phyloP scores from a whole-genome alignment of 1,140 invertebrate species.

The Phortica variegata region DNA sequence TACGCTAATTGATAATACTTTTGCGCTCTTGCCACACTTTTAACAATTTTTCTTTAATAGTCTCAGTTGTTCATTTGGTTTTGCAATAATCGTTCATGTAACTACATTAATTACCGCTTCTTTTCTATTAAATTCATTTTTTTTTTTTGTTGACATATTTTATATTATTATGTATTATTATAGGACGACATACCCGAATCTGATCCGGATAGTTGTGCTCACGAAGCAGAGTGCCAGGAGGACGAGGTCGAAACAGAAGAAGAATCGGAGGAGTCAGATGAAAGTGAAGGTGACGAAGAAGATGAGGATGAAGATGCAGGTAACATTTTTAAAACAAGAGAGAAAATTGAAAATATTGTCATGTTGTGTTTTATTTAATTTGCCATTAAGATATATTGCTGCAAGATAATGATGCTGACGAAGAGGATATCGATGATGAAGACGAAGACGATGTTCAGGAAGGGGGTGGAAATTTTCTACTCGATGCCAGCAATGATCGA shows the following conservation, averaged over 20 bases:
- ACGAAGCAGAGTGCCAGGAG: slow-evolving; percentile 38
- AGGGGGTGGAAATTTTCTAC: slow-evolving; percentile 39
- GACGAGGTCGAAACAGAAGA: slow-evolving; percentile 46
- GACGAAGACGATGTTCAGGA: slow-evolving; percentile 50
- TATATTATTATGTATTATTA: slow-evolving; percentile 14
- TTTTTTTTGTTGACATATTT: background rate
- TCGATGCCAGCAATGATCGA: slow-evolving; percentile 43
- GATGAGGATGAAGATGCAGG: slow-evolving; percentile 51
- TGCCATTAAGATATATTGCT: slow-evolving; percentile 28
- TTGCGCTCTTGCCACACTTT: slow-evolving; percentile 3
- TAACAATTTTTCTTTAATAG: slow-evolving; percentile 29
- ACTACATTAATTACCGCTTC: too few relatives aligned
- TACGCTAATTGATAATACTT: slow-evolving; percentile 5
- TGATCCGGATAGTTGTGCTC: slow-evolving; percentile 49
- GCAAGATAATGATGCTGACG: slow-evolving; percentile 52
- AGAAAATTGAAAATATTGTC: background rate
- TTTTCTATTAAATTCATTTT: slow-evolving; percentile 10
- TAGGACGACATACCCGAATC: slow-evolving; percentile 52
- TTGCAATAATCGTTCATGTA: background rate
- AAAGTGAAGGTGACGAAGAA: slow-evolving; percentile 50
- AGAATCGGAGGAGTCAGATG: slow-evolving; percentile 50
- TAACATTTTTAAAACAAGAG: slow-evolving; percentile 1
- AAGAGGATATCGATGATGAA: slow-evolving; percentile 54
- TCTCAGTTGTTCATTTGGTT: slow-evolving; percentile 12
- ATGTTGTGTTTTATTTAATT: background rate